phyloP scores from a whole-genome alignment of 1,140 invertebrate genomes.

The Chelonus insularis region DNA sequence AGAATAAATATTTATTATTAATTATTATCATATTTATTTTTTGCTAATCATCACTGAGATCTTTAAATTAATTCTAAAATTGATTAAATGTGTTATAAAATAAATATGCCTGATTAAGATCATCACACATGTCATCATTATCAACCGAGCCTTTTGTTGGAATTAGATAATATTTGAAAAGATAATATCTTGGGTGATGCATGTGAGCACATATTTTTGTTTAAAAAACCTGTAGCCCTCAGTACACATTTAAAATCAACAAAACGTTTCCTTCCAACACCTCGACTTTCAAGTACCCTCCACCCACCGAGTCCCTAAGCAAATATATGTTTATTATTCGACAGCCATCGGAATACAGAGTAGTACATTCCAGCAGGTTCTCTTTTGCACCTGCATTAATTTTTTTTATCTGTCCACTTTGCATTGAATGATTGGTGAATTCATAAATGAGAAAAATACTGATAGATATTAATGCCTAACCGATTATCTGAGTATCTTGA shows the following conservation, averaged over 20 bases:
- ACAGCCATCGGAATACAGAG: neutral
- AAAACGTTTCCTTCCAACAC: conserved; percentile 18
- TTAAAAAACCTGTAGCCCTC: conserved; percentile 6
- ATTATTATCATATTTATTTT: too few relatives aligned
- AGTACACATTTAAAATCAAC: conserved; percentile 24
- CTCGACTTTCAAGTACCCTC: conserved; percentile 16
- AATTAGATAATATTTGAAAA: too few relatives aligned
- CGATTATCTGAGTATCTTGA: neutral
- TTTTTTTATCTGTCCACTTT: conserved; percentile 4
- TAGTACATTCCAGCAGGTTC: conserved; percentile 18
- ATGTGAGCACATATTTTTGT: neutral
- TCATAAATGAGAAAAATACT: neutral
- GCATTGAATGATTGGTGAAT: neutral
- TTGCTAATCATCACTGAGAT: too few relatives aligned
- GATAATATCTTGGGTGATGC: too few relatives aligned
- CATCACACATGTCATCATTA: too few relatives aligned
- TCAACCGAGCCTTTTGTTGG: too few relatives aligned
- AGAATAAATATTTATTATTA: too few relatives aligned
- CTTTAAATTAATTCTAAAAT: too few relatives aligned
- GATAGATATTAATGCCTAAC: too few relatives aligned
- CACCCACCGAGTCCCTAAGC: conserved; percentile 15
- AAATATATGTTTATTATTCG: conserved; percentile 21
- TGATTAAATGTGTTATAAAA: too few relatives aligned
- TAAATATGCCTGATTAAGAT: too few relatives aligned
- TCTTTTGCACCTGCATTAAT: conserved; percentile 20